Evolutionary conservation across 2,113 vertebrate genomes (phyloP).

Genomic region (Ceyx cyanopectus): DNA sequence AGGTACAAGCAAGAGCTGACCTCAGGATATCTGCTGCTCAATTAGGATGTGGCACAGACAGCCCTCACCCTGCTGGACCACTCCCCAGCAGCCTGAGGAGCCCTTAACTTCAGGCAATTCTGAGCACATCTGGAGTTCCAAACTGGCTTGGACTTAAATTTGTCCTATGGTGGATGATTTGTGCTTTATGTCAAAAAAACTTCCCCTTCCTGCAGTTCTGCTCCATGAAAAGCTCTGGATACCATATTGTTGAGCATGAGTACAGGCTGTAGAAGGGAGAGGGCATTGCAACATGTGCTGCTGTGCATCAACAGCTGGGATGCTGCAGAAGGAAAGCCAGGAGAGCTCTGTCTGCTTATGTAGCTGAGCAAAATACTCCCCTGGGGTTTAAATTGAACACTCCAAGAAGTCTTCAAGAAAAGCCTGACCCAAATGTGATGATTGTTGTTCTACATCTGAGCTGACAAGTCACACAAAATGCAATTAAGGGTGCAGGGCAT

Average conservation of each 20-base stretch:
- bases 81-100: not conserved
- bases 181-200: not conserved
- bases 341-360: not conserved
- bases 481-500: not conserved
- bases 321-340: not conserved
- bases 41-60: not conserved
- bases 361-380: not conserved
- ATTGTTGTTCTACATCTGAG: not conserved
- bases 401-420: not conserved
- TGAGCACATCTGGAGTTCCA: not conserved
- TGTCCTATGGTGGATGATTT: not conserved
- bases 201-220: not conserved
- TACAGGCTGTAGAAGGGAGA: not conserved
- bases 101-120: not conserved
- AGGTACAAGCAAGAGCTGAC: not conserved
- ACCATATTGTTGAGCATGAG: not conserved
- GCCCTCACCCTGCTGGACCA: rapidly evolving
- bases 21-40: not conserved
- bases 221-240: not conserved
- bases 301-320: not conserved
- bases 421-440: not conserved
- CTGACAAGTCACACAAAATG: not conserved
- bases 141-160: not conserved
- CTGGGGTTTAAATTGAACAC: not conserved
- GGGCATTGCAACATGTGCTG: rapidly evolving